These are phyloP conservation scores for Drosophila mauritiana DNA, from an alignment of 1,140 invertebrate genomes.

Conservation along the genomic window DNA sequence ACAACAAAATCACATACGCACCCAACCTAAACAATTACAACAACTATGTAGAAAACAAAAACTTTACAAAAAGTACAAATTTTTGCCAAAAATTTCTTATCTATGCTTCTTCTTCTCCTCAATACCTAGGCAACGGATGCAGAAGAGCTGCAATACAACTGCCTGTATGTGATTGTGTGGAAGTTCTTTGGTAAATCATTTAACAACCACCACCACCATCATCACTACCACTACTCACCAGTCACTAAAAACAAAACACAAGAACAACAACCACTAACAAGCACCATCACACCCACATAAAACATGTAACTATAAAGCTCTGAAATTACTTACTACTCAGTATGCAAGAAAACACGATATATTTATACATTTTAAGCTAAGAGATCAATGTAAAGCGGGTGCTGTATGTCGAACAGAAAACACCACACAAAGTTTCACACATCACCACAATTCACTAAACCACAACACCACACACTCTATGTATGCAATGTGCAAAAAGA, in stretches of 20 bases:
- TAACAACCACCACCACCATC: constrained; percentile 55
- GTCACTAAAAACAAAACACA: constrained; percentile 51
- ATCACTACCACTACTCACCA: constrained; percentile 50
- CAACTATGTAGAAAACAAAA: constrained; percentile 22
- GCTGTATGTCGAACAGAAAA: constrained; percentile 21
- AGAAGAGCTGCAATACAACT: constrained; percentile 83
- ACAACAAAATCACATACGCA: constrained; percentile 44
- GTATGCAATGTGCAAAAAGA: constrained; percentile 73
- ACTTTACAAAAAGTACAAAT: constrained; percentile 32
- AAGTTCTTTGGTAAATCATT: constrained; percentile 84
- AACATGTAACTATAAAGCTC: constrained; percentile 36
- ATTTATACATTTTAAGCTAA: constrained; percentile 26
- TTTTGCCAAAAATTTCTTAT: constrained; percentile 64
- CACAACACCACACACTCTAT: constrained; percentile 25
- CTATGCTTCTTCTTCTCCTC: constrained; percentile 74
- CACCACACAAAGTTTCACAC: constrained; percentile 15
- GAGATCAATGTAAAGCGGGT: constrained; percentile 39
- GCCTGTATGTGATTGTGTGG: constrained; percentile 84
- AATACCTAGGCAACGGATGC: constrained; percentile 78
- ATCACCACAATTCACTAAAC: constrained; percentile 1
- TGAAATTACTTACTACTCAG: constrained; percentile 3
- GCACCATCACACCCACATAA: constrained; percentile 38
- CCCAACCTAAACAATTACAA: constrained; percentile 38
- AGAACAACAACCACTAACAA: constrained; percentile 20
- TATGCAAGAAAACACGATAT: constrained; percentile 11